Conservation (phyloP, 2,888 invertebrate species). For the Tenthredo scrophulariae region DNA sequence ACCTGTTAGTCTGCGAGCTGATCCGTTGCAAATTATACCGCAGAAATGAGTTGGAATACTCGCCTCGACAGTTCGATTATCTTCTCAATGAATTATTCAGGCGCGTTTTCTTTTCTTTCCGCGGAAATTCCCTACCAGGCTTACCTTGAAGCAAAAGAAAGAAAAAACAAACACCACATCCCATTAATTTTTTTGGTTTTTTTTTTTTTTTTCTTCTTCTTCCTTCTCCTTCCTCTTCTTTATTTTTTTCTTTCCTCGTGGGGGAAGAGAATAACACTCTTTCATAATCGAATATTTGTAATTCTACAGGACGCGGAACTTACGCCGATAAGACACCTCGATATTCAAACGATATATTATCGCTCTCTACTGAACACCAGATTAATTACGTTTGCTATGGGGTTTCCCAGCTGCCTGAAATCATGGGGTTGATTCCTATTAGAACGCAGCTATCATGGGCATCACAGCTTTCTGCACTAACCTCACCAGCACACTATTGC, state of each 20-base stretch:
- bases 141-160: slow-evolving; percentile 16
- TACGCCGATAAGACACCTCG: background rate
- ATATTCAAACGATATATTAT: slow-evolving; percentile 6
- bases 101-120: slow-evolving; percentile 5
- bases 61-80: slow-evolving; percentile 27
- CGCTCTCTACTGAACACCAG: slow-evolving; percentile 35
- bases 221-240: background rate
- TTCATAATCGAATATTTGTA: background rate
- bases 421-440: slow-evolving; percentile 44
- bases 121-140: background rate
- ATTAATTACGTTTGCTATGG: slow-evolving; percentile 45
- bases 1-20: slow-evolving; percentile 23
- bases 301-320: background rate
- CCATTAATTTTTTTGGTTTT: background rate
- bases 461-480: slow-evolving; percentile 40
- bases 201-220: background rate
- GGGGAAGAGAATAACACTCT: background rate
- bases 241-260: background rate
- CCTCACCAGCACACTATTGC: background rate
- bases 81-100: slow-evolving; percentile 39
- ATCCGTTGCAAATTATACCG: slow-evolving; percentile 39
- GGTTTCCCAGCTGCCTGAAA: slow-evolving; percentile 18
- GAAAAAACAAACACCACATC: background rate
- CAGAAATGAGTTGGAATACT: slow-evolving; percentile 19
- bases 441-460: slow-evolving; percentile 14